These are phyloP conservation scores for Ceratosolen fusciceps DNA, from an alignment of 1,140 invertebrate species.

Conservation along the genomic window DNA sequence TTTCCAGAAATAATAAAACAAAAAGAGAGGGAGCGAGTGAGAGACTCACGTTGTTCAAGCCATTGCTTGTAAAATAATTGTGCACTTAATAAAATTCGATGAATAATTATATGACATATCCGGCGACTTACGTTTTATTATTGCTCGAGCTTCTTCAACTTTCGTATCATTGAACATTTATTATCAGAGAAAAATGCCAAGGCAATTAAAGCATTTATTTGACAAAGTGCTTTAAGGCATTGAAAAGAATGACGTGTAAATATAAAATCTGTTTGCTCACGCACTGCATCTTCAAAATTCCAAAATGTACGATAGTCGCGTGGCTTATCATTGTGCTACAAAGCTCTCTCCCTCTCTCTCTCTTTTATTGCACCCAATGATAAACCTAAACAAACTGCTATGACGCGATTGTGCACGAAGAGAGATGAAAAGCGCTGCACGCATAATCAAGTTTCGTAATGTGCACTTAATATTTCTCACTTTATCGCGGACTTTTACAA, in stretches of 20 bases:
- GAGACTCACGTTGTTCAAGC: too few species aligned
- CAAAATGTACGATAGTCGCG: slow-evolving; percentile 5
- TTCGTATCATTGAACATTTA: background rate
- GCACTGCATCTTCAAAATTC: slow-evolving; percentile 10
- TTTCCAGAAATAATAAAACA: too few species aligned
- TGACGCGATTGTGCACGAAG: slow-evolving; percentile 13
- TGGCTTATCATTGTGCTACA: slow-evolving; percentile 19
- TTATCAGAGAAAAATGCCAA: background rate
- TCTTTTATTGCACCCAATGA: background rate
- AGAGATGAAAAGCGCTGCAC: slow-evolving; percentile 4
- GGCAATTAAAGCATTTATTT: background rate
- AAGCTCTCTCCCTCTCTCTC: background rate
- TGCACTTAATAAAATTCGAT: background rate
- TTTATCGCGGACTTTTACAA: slow-evolving; percentile 25
- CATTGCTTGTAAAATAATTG: background rate
- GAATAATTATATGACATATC: background rate
- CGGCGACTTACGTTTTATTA: background rate
- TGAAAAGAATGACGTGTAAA: background rate
- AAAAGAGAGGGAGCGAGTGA: too few species aligned
- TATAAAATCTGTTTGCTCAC: background rate
- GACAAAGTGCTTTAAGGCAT: background rate
- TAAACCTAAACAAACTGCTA: slow-evolving; percentile 29
- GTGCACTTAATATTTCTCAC: slow-evolving; percentile 7
- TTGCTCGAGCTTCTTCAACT: too few species aligned
- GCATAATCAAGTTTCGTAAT: slow-evolving; percentile 16